These are phyloP conservation scores for Ypsolopha scabrella DNA, from an alignment of 2,888 invertebrate species.

Conservation along the genomic window DNA sequence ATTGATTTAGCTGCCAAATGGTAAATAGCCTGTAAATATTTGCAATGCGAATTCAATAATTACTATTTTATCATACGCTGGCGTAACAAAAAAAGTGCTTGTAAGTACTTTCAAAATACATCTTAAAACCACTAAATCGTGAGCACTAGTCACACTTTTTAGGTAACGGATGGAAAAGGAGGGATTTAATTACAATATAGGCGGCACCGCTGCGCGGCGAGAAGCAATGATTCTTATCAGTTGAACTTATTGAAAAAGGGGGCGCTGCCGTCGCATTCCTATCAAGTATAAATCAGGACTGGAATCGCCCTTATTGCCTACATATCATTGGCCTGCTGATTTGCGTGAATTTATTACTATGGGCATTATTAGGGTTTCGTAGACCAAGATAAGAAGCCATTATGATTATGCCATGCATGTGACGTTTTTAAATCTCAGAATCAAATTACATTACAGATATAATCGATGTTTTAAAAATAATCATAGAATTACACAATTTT, in stretches of 20 bases:
- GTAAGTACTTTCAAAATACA: too few relatives aligned
- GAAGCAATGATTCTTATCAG: constrained; percentile 59
- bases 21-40: neutral
- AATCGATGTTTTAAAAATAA: too few relatives aligned
- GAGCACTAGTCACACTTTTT: neutral
- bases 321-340: constrained; percentile 47
- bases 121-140: neutral
- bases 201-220: constrained; percentile 9
- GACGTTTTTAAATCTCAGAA: neutral
- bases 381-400: too few relatives aligned
- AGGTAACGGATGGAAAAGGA: neutral
- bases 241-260: constrained; percentile 55
- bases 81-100: too few relatives aligned
- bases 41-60: constrained; percentile 3
- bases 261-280: constrained; percentile 41
- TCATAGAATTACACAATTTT: too few relatives aligned
- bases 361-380: too few relatives aligned
- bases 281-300: constrained; percentile 56
- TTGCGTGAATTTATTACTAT: constrained; percentile 12
- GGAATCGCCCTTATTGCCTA: constrained; percentile 44
- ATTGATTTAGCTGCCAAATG: neutral
- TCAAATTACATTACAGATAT: neutral
- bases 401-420: too few relatives aligned
- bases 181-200: constrained; percentile 52
- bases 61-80: neutral